phyloP scores from a whole-genome alignment of 2,888 invertebrate species.

The Parnassius apollo region DNA sequence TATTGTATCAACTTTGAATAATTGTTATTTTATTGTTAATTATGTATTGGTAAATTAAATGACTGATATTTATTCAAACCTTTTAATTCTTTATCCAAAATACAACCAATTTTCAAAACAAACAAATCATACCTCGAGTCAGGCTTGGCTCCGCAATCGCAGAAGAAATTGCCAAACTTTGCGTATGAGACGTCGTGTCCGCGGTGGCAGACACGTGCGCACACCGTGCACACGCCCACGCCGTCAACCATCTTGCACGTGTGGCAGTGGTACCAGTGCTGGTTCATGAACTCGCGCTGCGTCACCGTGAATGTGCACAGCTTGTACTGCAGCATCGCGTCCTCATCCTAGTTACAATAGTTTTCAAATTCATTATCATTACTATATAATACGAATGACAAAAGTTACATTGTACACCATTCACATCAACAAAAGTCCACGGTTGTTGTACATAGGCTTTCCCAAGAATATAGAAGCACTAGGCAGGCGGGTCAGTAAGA shows the following conservation, averaged over 20 bases:
- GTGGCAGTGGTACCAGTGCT: constrained; percentile 99
- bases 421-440: too few relatives aligned
- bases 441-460: too few relatives aligned
- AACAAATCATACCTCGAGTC: constrained; percentile 77
- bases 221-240: constrained; percentile 98
- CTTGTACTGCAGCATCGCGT: constrained; percentile 91
- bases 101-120: not conserved
- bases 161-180: constrained; percentile 99
- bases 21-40: too few relatives aligned
- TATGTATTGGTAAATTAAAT: too few relatives aligned
- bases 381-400: too few relatives aligned
- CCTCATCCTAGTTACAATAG: constrained; percentile 84
- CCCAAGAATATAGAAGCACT: too few relatives aligned
- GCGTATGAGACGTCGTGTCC: constrained; percentile 98
- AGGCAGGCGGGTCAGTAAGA: too few relatives aligned
- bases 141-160: constrained; percentile 98
- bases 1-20: too few relatives aligned
- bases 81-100: too few relatives aligned
- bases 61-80: too few relatives aligned
- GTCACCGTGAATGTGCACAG: constrained; percentile 98
- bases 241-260: constrained; percentile 99
- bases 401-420: too few relatives aligned
- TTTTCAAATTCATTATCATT: too few relatives aligned
- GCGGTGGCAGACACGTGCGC: constrained; percentile 97
- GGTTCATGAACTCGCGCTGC: constrained; percentile 98